Base-by-base conservation (phyloP, 2,888 invertebrate genomes). In the Tortricodes alternella region DNA sequence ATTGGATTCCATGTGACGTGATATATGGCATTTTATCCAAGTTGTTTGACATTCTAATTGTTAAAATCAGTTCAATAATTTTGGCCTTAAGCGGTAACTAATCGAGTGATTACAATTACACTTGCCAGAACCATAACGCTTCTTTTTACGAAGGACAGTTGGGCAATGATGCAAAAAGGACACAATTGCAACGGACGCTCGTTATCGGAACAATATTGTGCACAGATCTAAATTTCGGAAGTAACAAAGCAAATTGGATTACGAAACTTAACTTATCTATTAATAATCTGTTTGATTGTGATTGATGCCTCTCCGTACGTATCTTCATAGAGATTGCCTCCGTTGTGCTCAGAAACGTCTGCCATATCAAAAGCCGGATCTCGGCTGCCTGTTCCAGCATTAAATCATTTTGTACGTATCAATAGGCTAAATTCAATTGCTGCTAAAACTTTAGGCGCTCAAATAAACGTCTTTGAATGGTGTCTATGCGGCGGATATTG, bases 401-500 rank as follows among this genome's bases (percentile, higher is more conserved):
- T 41, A 19, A 48, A 55, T 48, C 34, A 41, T 41, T 48, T 39
- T 39, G 24, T 24, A 32, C 32, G 24, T 41, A 18, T 11, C 18
- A 39, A 34, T 32, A 48, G 19, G 24, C 37, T 34, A 8, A 37
- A 48, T 41, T 48, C 34, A 48, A 35, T 48, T 48, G 34, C 34
- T 8, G 38, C 29, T 23, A 32, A 55, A 48, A 55, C 48, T 55
- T 41, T 8, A 34, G 46, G 32, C n/a, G 19, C 11, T 39, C 39
- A 6, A 46, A 53, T 27, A 41, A 55, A 18, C 24, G 39, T 15
- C 41, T 29, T 21, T 53, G 37, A 32, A 35, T 19, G 34, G 41
- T 27, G 48, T 35, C 39, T 46, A 32, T 27, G 37, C 41, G 32
- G 32, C 23, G 46, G 39, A 46, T 53, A 53, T 46, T 24, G 53